Evolutionary conservation across 2,113 vertebrate genomes (phyloP).

Genomic region (Ictidomys tridecemlineatus): DNA sequence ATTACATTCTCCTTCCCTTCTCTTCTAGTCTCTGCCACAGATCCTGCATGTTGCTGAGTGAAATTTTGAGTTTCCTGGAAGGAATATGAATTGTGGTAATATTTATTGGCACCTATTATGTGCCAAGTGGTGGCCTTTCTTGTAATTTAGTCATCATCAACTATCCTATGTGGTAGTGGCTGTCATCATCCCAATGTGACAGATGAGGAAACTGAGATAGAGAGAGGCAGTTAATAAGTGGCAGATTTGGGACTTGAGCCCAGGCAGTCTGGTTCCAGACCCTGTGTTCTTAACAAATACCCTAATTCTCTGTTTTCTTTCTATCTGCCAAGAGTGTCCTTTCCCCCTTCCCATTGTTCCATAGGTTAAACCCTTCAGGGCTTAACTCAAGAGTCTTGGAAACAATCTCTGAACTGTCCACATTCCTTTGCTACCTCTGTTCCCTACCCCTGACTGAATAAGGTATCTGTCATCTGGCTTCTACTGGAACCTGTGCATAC

Average conservation of each 20-base stretch:
- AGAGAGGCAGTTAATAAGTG: slow-evolving; percentile 34
- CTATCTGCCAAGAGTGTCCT: slow-evolving; percentile 40
- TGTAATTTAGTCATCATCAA: slow-evolving; percentile 38
- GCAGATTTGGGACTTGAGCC: slow-evolving; percentile 23
- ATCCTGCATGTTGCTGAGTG: neutral
- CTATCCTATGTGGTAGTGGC: slow-evolving; percentile 3
- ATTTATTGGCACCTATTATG: neutral
- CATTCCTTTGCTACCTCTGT: slow-evolving; percentile 55
- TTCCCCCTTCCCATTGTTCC: neutral
- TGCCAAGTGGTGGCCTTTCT: neutral
- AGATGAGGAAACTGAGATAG: slow-evolving; percentile 58
- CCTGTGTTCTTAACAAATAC: slow-evolving; percentile 43
- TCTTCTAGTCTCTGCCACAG: neutral
- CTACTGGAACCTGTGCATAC: neutral
- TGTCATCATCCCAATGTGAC: neutral
- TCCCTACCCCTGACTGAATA: neutral
- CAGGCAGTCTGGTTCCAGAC: slow-evolving; percentile 5
- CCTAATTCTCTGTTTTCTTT: slow-evolving; percentile 43
- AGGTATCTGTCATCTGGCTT: slow-evolving; percentile 47
- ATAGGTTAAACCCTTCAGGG: slow-evolving; percentile 36
- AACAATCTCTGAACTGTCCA: slow-evolving; percentile 45
- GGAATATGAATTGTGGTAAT: neutral
- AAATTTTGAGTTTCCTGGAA: slow-evolving; percentile 51
- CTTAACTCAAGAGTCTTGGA: slow-evolving; percentile 56
- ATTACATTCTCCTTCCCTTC: neutral